Evolutionary conservation across 2,888 invertebrate genomes (phyloP).

Genomic region (Meliscaeva auricollis): DNA sequence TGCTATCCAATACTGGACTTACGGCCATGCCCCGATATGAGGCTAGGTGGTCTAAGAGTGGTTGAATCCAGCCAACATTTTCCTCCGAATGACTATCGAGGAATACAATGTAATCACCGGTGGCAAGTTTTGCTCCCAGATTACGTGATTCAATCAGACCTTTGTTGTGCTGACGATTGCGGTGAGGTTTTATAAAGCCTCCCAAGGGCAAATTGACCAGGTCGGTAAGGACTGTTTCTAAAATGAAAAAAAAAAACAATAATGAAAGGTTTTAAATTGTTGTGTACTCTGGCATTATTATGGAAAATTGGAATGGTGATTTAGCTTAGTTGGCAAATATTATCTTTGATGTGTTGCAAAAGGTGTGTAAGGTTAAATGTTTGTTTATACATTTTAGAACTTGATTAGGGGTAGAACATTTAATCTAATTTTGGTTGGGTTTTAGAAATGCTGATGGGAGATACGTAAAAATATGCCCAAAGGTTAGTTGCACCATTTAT

Average conservation of each 20-base stretch:
- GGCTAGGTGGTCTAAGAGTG: slow-evolving; percentile 81
- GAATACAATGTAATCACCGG: slow-evolving; percentile 83
- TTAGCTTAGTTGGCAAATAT: neutral
- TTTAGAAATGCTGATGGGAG: too few species aligned
- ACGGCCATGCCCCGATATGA: slow-evolving; percentile 79
- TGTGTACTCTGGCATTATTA: neutral
- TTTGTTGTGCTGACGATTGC: slow-evolving; percentile 79
- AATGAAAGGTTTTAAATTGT: neutral
- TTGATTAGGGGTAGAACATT: neutral
- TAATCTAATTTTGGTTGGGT: neutral
- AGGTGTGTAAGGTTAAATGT: too few species aligned
- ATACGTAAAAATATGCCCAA: too few species aligned
- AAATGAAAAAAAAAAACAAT: neutral
- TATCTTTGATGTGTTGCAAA: slow-evolving; percentile 2
- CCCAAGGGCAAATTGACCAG: slow-evolving; percentile 44
- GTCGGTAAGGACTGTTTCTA: slow-evolving; percentile 40
- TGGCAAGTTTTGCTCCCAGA: slow-evolving; percentile 81
- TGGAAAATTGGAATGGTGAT: slow-evolving; percentile 13
- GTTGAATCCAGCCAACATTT: slow-evolving; percentile 84
- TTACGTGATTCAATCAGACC: slow-evolving; percentile 84
- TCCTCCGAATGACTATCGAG: slow-evolving; percentile 84
- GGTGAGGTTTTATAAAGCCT: slow-evolving; percentile 73
- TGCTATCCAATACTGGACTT: slow-evolving; percentile 84
- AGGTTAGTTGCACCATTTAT: too few species aligned
- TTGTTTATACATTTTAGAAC: neutral